Percentiles rank a stretch among this genome's conserved stretches.
phyloP scores from a whole-genome alignment of 2,113 vertebrate species.

The Menura novaehollandiae region DNA sequence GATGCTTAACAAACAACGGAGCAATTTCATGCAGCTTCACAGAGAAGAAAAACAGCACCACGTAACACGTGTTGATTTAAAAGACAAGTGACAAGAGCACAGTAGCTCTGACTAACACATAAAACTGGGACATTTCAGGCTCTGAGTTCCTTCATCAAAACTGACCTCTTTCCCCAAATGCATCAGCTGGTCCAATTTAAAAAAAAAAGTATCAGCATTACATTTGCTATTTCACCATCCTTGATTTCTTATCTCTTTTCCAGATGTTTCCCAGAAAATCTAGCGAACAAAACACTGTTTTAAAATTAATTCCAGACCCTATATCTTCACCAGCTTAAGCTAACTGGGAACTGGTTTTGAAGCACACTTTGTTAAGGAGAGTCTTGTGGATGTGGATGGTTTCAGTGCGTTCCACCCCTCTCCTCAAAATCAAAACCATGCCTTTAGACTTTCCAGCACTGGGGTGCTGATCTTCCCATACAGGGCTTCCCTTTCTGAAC shows the following conservation, averaged over 20 bases:
- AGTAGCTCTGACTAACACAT: background rate
- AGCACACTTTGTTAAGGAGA: background rate
- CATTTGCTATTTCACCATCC: background rate
- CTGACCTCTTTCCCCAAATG: background rate
- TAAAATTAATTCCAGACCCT: background rate
- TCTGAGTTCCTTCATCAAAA: background rate
- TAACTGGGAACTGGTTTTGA: background rate
- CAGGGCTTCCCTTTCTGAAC: background rate
- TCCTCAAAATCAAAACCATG: background rate
- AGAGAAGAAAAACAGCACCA: background rate
- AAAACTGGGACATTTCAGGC: background rate
- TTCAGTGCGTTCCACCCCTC: background rate
- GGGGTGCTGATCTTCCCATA: background rate
- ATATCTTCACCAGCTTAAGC: background rate
- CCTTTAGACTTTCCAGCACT: background rate
- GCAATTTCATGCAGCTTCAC: background rate
- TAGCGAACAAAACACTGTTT: background rate
- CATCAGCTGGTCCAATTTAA: background rate
- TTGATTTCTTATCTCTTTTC: background rate
- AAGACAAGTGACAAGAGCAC: background rate
- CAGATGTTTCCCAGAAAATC: background rate
- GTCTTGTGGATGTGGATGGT: background rate
- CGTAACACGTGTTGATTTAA: background rate
- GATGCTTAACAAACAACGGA: background rate
- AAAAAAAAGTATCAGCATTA: background rate